Percentiles rank a stretch among this genome's conserved stretches.
These are phyloP conservation scores for Stictonetta naevosa DNA, from an alignment of 2,113 vertebrate species.

Conservation along the genomic window DNA sequence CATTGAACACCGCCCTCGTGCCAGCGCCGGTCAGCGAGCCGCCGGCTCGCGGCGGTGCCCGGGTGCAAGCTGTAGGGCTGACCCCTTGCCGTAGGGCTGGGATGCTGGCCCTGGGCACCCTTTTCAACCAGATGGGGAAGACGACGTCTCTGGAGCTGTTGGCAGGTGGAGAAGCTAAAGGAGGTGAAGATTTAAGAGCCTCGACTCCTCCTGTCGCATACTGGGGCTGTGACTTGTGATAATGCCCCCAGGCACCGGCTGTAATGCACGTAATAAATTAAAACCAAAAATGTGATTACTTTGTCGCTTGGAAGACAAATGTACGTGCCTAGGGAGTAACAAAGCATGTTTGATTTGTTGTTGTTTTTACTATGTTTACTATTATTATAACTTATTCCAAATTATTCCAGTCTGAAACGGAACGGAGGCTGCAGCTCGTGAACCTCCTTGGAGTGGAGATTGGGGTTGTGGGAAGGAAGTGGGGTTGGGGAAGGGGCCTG, in stretches of 20 bases:
- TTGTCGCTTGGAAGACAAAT: conserved; percentile 69
- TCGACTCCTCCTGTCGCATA: background rate
- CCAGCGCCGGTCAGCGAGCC: background rate
- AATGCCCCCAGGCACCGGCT: conserved; percentile 42
- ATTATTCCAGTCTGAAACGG: conserved; percentile 23
- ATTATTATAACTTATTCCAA: conserved; percentile 67
- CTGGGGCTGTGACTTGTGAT: conserved; percentile 57
- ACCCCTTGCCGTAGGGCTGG: background rate
- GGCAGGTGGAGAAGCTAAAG: conserved; percentile 51
- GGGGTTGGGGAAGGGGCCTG: background rate
- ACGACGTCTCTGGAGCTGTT: background rate
- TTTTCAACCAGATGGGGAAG: background rate
- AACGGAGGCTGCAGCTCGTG: background rate
- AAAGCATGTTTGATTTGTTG: conserved; percentile 71
- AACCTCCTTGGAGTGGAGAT: background rate
- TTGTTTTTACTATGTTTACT: conserved; percentile 66
- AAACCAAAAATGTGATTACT: conserved; percentile 72
- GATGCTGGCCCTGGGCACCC: background rate
- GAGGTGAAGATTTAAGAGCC: conserved; percentile 65
- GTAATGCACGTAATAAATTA: conserved; percentile 69
- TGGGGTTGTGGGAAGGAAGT: background rate
- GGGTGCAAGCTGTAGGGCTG: background rate
- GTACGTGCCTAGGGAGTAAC: conserved; percentile 63
- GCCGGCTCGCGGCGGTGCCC: background rate
- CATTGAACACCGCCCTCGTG: background rate